Evolutionary conservation across 2,797 vertebrate genomes (phyloP), one percentile per base, ranked within the genome.

Genomic region (Astyanax mexicanus): DNA sequence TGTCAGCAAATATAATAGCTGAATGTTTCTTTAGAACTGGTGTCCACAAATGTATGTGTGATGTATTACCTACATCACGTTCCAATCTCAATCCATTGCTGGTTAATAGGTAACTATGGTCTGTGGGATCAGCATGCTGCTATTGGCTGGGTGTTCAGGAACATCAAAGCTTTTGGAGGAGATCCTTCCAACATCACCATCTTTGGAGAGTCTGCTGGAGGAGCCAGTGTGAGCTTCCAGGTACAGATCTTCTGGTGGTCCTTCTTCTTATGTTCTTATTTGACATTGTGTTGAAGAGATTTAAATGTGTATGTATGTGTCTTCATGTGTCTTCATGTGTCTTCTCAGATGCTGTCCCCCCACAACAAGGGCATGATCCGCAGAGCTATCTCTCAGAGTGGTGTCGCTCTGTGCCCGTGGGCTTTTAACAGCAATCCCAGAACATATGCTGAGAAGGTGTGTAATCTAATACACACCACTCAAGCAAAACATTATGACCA

Each of bases 121-220:
- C 91, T 99, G 57, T 95, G 96, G 92, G 97, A 99, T 79, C 98
- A 99, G 92, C 96, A 98, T 0, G 93, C 95, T 61, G 97, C 95
- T 80, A 98, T 99, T 0, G 89, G 94, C 1, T 98, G 97, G 98
- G 97, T 98, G 64, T 91, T 98, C 92, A 95, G 96, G 80, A 99
- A 99, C 87, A 99, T 99, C 69, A 92, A 73, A 0, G 89, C 90
- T 19, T 98, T 99, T 4, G 98, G 98, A 3, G 97, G 98, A 6
- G 93, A 98, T 88, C 94, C 97, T 0, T 54, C 92, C 74, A 99
- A 95, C 85, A 90, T 99, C 84, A 98, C 97, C 17, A 0, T 99
- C 82, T 99, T 99, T 38, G 98, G 98, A 69, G 96, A 99, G 58
- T 99, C 97, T 2, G 97, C 97, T 0, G 98, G 98, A 29, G 93